Evolutionary conservation across 2,888 invertebrate species (phyloP).

Genomic region (Branchellion lobata): DNA sequence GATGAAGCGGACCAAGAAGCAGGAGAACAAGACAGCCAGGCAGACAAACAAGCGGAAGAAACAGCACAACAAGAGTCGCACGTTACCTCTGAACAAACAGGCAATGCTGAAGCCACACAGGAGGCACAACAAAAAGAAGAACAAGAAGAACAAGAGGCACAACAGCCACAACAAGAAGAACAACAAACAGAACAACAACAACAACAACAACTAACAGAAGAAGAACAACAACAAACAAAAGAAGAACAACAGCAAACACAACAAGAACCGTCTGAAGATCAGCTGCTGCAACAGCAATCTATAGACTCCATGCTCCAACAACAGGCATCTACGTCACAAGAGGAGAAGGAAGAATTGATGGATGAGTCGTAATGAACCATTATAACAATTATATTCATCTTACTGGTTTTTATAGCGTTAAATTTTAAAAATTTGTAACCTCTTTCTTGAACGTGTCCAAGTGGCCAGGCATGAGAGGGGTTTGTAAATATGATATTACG

Average conservation of each 20-base stretch:
- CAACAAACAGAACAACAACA: too few species aligned
- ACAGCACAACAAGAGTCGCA: neutral
- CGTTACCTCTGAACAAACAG: neutral
- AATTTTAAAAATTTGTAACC: neutral
- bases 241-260: neutral
- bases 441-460: too few species aligned
- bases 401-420: neutral
- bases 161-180: neutral
- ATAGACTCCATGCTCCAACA: neutral
- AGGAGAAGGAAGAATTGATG: neutral
- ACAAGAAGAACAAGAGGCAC: neutral
- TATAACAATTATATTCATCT: neutral
- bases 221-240: neutral
- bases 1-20: neutral
- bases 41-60: neutral
- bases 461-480: too few species aligned
- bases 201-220: too few species aligned
- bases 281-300: constrained; percentile 19
- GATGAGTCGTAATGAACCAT: neutral
- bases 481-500: too few species aligned
- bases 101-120: too few species aligned
- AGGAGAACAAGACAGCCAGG: too few species aligned
- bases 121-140: neutral
- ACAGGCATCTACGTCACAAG: neutral
- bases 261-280: constrained; percentile 12